Evolutionary conservation across 1,140 invertebrate species (phyloP).

Genomic region (Trissolcus basalis): DNA sequence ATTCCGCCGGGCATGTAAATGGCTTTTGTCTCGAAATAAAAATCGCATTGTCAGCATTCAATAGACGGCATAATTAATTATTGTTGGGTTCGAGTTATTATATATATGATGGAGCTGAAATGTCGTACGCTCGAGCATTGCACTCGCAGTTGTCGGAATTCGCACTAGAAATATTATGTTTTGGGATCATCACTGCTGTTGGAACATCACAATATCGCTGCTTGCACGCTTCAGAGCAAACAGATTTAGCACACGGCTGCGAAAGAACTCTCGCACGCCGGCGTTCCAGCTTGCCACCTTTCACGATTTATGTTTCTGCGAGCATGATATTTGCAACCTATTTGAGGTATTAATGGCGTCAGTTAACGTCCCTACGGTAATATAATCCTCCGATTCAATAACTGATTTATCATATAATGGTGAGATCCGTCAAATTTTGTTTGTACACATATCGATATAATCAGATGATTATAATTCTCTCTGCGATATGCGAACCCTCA

Average conservation of each 20-base stretch:
- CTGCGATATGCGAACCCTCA: conserved; percentile 18
- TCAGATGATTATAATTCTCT: conserved; percentile 43
- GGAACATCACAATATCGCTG: conserved; percentile 15
- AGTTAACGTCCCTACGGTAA: conserved; percentile 34
- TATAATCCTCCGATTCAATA: conserved; percentile 55
- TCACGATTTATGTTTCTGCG: conserved; percentile 43
- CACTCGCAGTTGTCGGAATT: conserved; percentile 6
- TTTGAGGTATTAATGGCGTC: conserved; percentile 55
- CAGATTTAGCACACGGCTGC: conserved; percentile 18
- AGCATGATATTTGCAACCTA: conserved; percentile 39
- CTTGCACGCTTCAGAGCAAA: conserved; percentile 41
- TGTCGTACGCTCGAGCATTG: too few species aligned
- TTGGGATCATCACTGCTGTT: conserved; percentile 35
- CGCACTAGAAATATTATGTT: conserved; percentile 35
- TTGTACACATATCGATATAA: conserved; percentile 39
- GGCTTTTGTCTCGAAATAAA: conserved; percentile 50
- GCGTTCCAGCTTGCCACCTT: conserved; percentile 34
- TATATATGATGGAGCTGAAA: conserved; percentile 14
- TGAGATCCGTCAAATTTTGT: conserved; percentile 41
- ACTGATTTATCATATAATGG: conserved; percentile 55
- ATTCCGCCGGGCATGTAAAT: conserved; percentile 59
- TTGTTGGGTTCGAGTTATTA: conserved; percentile 7
- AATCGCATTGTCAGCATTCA: conserved; percentile 17
- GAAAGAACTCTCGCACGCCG: conserved; percentile 41
- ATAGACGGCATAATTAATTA: conserved; percentile 18